Evolutionary conservation across 2,797 vertebrate species (phyloP).

Genomic region (Gambusia yucatana): DNA sequence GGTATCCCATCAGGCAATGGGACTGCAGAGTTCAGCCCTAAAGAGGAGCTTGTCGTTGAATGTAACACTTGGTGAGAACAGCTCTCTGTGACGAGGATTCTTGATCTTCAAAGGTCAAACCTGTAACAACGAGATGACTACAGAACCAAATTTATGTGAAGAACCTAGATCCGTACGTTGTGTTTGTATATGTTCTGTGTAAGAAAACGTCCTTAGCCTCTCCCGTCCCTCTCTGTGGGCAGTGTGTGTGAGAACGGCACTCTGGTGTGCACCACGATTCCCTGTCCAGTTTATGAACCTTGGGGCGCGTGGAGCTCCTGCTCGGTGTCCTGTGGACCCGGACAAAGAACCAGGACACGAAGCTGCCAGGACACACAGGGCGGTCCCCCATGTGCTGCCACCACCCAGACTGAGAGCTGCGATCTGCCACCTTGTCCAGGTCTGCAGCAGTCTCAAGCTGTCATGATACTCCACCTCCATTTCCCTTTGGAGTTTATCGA

Average conservation of each 20-base stretch:
- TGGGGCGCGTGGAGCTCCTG: constrained; percentile 86
- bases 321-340: constrained; percentile 84
- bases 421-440: constrained; percentile 80
- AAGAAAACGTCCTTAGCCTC: neutral
- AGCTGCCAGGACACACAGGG: constrained; percentile 67
- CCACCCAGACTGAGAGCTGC: constrained; percentile 72
- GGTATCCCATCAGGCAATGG: constrained; percentile 80
- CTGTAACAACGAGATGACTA: neutral
- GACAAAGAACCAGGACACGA: constrained; percentile 75
- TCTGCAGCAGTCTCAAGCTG: constrained; percentile 44
- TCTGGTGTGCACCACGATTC: constrained; percentile 74
- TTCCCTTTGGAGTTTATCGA: neutral
- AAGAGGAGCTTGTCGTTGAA: constrained; percentile 66
- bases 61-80: constrained; percentile 88
- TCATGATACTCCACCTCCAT: neutral
- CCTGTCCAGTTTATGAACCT: constrained; percentile 81
- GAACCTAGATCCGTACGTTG: too few species aligned
- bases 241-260: constrained; percentile 88
- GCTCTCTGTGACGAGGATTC: neutral
- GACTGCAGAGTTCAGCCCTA: constrained; percentile 78
- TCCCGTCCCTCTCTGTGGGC: neutral
- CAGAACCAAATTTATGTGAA: neutral
- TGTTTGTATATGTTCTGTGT: neutral
- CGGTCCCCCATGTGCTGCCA: constrained; percentile 71
- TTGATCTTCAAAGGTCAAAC: neutral